Conservation (phyloP, 2,888 invertebrate genomes). For the Mantis religiosa region DNA sequence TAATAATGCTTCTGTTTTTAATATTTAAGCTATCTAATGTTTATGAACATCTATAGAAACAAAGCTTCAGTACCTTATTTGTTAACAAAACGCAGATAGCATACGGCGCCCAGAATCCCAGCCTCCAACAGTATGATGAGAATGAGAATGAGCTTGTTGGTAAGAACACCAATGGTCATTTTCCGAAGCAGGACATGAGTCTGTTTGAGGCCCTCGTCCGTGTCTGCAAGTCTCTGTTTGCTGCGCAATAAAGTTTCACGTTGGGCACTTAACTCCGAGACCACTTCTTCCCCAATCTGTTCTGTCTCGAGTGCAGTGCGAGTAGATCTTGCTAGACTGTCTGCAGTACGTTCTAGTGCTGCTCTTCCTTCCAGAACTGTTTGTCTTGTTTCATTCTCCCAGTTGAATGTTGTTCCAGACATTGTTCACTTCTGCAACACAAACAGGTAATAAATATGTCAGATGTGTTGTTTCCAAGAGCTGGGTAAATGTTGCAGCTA, state of each 20-base stretch:
- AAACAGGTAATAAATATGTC: not conserved
- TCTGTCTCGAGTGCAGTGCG: constrained; percentile 77
- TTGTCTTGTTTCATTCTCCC: constrained; percentile 55
- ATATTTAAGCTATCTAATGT: too few relatives aligned
- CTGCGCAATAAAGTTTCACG: constrained; percentile 67
- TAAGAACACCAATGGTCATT: constrained; percentile 65
- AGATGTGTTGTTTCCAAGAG: too few relatives aligned
- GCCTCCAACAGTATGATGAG: constrained; percentile 69
- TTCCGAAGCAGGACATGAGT: constrained; percentile 60
- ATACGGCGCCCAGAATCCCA: constrained; percentile 56
- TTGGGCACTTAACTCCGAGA: constrained; percentile 71
- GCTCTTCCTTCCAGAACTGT: constrained; percentile 53
- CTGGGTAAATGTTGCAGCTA: too few relatives aligned
- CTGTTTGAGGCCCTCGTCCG: constrained; percentile 64
- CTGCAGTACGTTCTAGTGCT: constrained; percentile 56
- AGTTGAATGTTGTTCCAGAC: constrained; percentile 31
- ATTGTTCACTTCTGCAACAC: not conserved
- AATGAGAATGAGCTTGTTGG: constrained; percentile 70
- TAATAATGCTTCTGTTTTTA: too few relatives aligned
- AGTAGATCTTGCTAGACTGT: constrained; percentile 64
- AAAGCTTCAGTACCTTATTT: too few relatives aligned
- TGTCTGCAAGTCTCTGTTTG: constrained; percentile 62
- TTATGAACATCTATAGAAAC: too few relatives aligned
- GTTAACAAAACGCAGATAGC: constrained; percentile 60
- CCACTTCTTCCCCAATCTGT: constrained; percentile 69